phyloP scores from a whole-genome alignment of 2,113 vertebrate genomes.

The Lichenostomus cassidix region DNA sequence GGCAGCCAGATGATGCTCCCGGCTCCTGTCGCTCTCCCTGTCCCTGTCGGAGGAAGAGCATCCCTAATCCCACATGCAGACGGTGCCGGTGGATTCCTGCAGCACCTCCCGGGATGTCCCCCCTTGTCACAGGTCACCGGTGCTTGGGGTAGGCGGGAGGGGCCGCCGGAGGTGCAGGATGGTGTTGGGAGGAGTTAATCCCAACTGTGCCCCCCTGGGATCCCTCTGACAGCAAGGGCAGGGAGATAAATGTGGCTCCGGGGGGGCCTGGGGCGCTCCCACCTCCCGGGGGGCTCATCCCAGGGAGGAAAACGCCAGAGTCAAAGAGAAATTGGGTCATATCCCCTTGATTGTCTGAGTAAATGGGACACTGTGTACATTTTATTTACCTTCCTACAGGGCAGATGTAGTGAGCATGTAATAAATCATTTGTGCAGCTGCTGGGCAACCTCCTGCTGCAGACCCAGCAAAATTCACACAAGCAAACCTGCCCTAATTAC shows the following conservation, averaged over 20 bases:
- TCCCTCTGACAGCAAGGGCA: neutral
- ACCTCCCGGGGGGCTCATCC: neutral
- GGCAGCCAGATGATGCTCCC: neutral
- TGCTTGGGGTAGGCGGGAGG: neutral
- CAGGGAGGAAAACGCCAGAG: neutral
- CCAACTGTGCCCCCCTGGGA: rapidly evolving
- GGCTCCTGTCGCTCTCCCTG: neutral
- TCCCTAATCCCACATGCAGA: neutral
- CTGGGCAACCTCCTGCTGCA: constrained; percentile 67
- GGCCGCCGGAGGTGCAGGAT: rapidly evolving
- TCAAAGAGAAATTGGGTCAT: constrained; percentile 61
- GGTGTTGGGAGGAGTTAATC: too few species aligned
- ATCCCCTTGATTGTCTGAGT: constrained; percentile 51
- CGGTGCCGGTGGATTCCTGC: neutral
- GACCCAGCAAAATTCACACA: constrained; percentile 60
- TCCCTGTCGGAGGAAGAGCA: neutral
- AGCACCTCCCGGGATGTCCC: neutral
- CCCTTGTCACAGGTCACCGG: neutral
- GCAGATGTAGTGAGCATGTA: constrained; percentile 60
- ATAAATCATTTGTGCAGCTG: constrained; percentile 73
- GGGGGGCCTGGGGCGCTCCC: rapidly evolving
- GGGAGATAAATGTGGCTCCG: neutral
- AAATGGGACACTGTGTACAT: constrained; percentile 64
- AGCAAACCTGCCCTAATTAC: constrained; percentile 67
- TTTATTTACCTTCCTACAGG: constrained; percentile 72